These are phyloP conservation scores for Tipula vernalis DNA, from an alignment of 2,888 invertebrate species.

Conservation along the genomic window DNA sequence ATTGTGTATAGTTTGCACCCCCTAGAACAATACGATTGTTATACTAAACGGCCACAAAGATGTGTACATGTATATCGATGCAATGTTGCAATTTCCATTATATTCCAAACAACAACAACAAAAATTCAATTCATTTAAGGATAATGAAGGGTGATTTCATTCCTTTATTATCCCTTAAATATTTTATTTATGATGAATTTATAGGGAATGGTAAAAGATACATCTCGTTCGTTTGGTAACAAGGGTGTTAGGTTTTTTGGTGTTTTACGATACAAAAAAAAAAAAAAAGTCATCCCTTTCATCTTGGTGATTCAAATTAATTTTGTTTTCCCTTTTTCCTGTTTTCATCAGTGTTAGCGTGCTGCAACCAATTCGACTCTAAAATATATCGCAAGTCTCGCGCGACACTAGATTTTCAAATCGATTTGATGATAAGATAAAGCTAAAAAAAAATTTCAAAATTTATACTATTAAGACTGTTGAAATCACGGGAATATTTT, in stretches of 20 bases:
- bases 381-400: not conserved
- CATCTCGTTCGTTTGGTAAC: not conserved
- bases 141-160: slow-evolving; percentile 6
- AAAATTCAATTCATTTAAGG: slow-evolving; percentile 6
- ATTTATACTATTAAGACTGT: not conserved
- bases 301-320: not conserved
- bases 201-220: not conserved
- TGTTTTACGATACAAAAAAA: not conserved
- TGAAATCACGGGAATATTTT: not conserved
- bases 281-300: not conserved
- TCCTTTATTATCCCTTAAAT: slow-evolving; percentile 5
- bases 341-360: not conserved
- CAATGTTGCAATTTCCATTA: slow-evolving; percentile 6
- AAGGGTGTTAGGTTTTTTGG: not conserved
- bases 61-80: not conserved
- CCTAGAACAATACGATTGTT: not conserved
- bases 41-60: slow-evolving; percentile 9
- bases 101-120: not conserved
- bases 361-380: not conserved
- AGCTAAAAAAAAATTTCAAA: not conserved
- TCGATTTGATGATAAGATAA: not conserved
- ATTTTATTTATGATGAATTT: not conserved
- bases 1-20: not conserved
- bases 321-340: not conserved
- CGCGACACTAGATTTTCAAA: not conserved